Base-by-base conservation (phyloP, 2,888 invertebrate genomes). In the Diadegma fenestrale region DNA sequence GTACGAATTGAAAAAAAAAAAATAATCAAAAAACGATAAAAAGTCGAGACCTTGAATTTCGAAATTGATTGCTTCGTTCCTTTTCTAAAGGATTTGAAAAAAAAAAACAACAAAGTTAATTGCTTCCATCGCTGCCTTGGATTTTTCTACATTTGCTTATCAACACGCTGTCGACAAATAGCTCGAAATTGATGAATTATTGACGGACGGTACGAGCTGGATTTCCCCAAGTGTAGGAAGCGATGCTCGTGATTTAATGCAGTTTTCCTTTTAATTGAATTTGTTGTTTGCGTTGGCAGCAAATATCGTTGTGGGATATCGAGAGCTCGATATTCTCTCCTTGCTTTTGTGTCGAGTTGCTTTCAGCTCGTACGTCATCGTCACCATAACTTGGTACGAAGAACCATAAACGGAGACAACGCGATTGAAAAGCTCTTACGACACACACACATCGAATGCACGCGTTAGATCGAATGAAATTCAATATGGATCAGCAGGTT, bases 371-470 rank as follows among this genome's bases (percentile, higher is more conserved):
- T 72, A 58, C 66, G 71, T 80, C 80, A 66, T 73, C 73, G 19
- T 73, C 37, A 66, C 72, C 51, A 45, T 73, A 72, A 78, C 58
- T 37, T 41, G 19, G 63, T 75, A 51, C 69, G 68, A 75, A 63
- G 63, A 79, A 75, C 83, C 83, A 84, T 84, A 80, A 84, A 75
- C 71, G 79, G 75, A 80, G 51, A 19, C 72, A 43, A 19, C 72
- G 69, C n/a, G 41, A 45, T 54, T 48, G n/a, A n/a, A 14, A n/a
- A 66, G 0, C 17, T 75, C 43, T 76, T 54, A n/a, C 12, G 14
- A 26, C 26, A 26, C 14, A 26, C 14, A 14, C 4, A 10, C 2
- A 26, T 58, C 26, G 14, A 26, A 19, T 51, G 19, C 19, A 75
- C n/a, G 63, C n/a, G 63, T 75, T n/a, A 45, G 45, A 75, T 58